These are phyloP conservation scores for Lysiphlebus fabarum DNA, from an alignment of 1,140 invertebrate species.

Conservation along the genomic window DNA sequence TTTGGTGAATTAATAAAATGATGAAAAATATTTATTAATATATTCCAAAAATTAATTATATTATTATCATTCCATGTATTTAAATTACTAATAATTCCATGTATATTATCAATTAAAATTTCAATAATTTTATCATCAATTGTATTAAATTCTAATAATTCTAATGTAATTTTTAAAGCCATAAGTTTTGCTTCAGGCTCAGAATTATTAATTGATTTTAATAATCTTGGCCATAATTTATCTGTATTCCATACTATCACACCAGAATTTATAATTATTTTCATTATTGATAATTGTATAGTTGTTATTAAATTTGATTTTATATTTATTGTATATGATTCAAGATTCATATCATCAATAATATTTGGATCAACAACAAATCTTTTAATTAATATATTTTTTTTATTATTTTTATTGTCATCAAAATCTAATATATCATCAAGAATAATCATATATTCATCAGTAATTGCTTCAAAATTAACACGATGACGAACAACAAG, in stretches of 20 bases:
- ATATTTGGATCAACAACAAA: slow-evolving; percentile 33
- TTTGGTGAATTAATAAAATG: slow-evolving; percentile 2
- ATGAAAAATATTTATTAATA: slow-evolving; percentile 13
- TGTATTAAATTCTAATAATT: slow-evolving; percentile 33
- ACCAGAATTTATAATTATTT: slow-evolving; percentile 44
- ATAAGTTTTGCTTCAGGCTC: slow-evolving; percentile 36
- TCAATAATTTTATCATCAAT: slow-evolving; percentile 30
- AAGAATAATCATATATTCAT: slow-evolving; percentile 40
- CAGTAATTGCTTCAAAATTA: slow-evolving; percentile 37
- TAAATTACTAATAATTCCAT: slow-evolving; percentile 36
- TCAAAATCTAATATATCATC: slow-evolving; percentile 30
- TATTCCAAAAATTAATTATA: slow-evolving; percentile 1
- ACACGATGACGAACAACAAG: slow-evolving; percentile 36
- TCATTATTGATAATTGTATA: slow-evolving; percentile 39
- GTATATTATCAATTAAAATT: slow-evolving; percentile 24
- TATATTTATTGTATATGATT: slow-evolving; percentile 35
- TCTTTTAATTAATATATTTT: slow-evolving; percentile 31
- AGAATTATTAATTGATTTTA: slow-evolving; percentile 32
- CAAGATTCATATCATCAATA: slow-evolving; percentile 40
- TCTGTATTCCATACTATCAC: slow-evolving; percentile 34
- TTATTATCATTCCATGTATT: slow-evolving; percentile 29
- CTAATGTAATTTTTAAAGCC: slow-evolving; percentile 32
- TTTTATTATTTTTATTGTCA: slow-evolving; percentile 10
- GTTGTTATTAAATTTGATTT: slow-evolving; percentile 28
- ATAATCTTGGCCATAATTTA: slow-evolving; percentile 32